Evolutionary conservation across 2,113 vertebrate species (phyloP).

Genomic region (Microcebus ravelobensis): DNA sequence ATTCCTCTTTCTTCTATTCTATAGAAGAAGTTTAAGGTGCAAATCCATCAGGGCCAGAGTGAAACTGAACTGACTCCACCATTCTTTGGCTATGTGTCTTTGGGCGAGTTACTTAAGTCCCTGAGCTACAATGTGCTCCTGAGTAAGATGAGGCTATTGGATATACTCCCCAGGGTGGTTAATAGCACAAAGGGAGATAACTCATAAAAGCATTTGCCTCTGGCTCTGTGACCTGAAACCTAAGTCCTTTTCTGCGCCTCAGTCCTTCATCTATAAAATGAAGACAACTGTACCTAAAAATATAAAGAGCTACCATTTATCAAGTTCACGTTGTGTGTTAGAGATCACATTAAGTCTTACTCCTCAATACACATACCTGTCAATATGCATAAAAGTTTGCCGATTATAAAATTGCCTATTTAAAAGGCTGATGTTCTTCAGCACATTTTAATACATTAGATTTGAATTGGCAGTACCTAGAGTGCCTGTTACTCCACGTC

Average conservation of each 20-base stretch:
- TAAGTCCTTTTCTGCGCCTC: not conserved
- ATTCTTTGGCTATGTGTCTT: not conserved
- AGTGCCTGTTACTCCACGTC: not conserved
- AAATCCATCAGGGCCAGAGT: not conserved
- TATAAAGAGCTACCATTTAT: not conserved
- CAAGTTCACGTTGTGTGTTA: not conserved
- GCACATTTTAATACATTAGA: not conserved
- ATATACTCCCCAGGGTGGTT: not conserved
- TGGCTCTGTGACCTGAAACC: not conserved
- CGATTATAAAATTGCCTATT: not conserved
- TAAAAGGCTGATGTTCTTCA: not conserved
- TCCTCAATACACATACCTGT: not conserved
- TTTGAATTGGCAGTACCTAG: not conserved
- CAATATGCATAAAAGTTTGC: not conserved
- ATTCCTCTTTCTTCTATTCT: not conserved
- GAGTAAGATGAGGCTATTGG: not conserved
- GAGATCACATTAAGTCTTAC: not conserved
- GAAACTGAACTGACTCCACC: not conserved
- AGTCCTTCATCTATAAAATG: not conserved
- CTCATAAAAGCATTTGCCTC: not conserved
- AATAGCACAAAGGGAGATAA: not conserved
- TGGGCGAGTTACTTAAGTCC: not conserved
- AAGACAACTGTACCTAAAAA: not conserved
- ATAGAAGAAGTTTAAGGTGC: not conserved
- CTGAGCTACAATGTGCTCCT: not conserved